phyloP scores from a whole-genome alignment of 2,888 invertebrate genomes.

The Alsophila aescularia region DNA sequence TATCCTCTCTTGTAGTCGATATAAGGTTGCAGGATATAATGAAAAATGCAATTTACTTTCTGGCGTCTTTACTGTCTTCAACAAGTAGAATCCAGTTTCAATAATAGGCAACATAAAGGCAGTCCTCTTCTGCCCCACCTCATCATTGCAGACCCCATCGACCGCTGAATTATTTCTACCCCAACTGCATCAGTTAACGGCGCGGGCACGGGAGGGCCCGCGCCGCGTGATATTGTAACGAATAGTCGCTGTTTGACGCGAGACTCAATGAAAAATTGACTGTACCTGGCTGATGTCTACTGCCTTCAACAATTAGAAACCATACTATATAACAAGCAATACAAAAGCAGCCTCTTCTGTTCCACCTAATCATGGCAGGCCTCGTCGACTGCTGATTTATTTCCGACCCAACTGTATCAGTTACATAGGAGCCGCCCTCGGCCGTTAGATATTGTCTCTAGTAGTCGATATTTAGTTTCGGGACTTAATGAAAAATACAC shows the following conservation, averaged over 20 bases:
- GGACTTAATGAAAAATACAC: too few species aligned
- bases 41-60: too few species aligned
- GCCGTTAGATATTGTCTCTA: slow-evolving; percentile 3
- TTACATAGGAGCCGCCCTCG: slow-evolving; percentile 49
- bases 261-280: slow-evolving; percentile 34
- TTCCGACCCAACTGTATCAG: slow-evolving; percentile 66
- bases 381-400: slow-evolving; percentile 63
- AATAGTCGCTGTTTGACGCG: slow-evolving; percentile 31
- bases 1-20: too few species aligned
- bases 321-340: too few species aligned
- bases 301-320: too few species aligned
- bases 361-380: slow-evolving; percentile 6
- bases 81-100: too few species aligned
- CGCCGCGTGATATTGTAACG: slow-evolving; percentile 32
- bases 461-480: too few species aligned
- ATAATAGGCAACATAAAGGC: too few species aligned
- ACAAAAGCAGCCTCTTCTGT: too few species aligned
- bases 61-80: too few species aligned
- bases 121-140: not conserved
- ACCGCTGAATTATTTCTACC: slow-evolving; percentile 68
- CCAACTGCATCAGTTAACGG: slow-evolving; percentile 69
- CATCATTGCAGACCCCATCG: slow-evolving; percentile 23
- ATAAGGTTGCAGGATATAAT: too few species aligned
- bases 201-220: slow-evolving; percentile 24
- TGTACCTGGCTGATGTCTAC: too few species aligned